Conservation (phyloP, 2,888 invertebrate genomes). For the Notodonta dromedarius region DNA sequence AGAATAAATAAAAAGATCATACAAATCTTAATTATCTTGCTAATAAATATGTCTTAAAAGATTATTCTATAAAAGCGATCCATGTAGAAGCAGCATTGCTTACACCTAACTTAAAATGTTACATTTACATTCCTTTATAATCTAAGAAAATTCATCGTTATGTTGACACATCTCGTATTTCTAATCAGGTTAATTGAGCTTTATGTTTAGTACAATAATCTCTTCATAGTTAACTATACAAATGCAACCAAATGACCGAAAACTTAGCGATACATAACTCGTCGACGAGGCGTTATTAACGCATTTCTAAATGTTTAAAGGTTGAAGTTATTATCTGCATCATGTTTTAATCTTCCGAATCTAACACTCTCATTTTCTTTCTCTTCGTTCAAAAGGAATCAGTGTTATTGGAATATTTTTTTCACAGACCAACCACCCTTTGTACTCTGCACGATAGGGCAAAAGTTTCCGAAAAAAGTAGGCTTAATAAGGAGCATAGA, state of each 20-base stretch:
- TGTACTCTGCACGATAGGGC: no score
- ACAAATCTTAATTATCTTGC: slow-evolving; percentile 34
- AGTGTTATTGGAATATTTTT: not conserved
- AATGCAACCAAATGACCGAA: not conserved
- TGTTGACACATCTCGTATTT: slow-evolving; percentile 45
- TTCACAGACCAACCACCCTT: no score
- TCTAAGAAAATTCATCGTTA: slow-evolving; percentile 38
- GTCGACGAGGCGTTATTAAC: not conserved
- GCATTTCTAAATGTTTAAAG: not conserved
- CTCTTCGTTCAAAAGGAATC: not conserved
- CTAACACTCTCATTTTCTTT: not conserved
- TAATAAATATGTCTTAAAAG: slow-evolving; percentile 21
- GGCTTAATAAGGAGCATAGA: no score
- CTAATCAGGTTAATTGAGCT: slow-evolving; percentile 45
- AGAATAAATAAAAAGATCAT: slow-evolving; percentile 50
- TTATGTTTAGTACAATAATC: slow-evolving; percentile 9
- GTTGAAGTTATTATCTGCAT: not conserved
- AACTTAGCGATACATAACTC: slow-evolving; percentile 4
- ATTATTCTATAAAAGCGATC: slow-evolving; percentile 24
- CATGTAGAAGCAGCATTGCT: slow-evolving; percentile 16
- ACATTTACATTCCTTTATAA: slow-evolving; percentile 33
- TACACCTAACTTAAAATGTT: slow-evolving; percentile 33
- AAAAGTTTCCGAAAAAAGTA: no score
- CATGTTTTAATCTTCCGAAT: not conserved
- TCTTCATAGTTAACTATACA: not conserved